Evolutionary conservation across 92 coral and sea anemone species (phyloP), one percentile per base, ranked within the genome.

Genomic region (Epizoanthus illoricatus): DNA sequence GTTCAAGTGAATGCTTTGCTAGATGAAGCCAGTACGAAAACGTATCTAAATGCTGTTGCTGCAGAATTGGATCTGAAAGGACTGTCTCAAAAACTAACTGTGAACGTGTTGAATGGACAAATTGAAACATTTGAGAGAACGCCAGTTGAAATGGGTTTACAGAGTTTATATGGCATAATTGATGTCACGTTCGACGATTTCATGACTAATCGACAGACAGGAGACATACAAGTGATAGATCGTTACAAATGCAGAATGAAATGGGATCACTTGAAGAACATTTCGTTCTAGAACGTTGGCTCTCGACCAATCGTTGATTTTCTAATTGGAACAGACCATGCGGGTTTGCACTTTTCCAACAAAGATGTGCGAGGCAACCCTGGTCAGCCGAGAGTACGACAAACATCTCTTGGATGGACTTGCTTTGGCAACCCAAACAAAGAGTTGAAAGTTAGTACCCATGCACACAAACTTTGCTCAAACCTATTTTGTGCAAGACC

Each of bases 41-140:
- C 85, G 8, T 89, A 89, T 67, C 18, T 89, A 0, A 86, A 89
- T 45, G 89, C 86, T 79, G 87, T 79, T n/a, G 92, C 92, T n/a
- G 81, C 79, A 23, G 87, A 89, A 45, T 42, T 83, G 5, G 87
- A 65, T 13, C 70, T 89, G 52, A 83, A 85, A 33, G 87, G 89
- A 28, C 9, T 55, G 7, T 61, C 66, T 17, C 85, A 73, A 47
- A 66, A 43, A 21, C 80, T 85, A 52, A 81, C 89, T 3, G 89
- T 89, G 9, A 85, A 83, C 71, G 85, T 89, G 13, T 20, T 74
- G 49, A 75, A 72, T 6, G 86, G 81, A 1, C 62, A 72, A 61
- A 71, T 57, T 4, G 19, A 83, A 24, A 11, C 60, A 28, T 83
- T 73, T 73, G 10, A 58, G 33, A 61, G 81, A 23, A 84, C 73